A percentile compares a stretch with the other conserved stretches of the same genome.
Evolutionary conservation across 37 sponge, comb jelly and placozoan species (phyloP).

Genomic region (Halisarca cf. caerulea): DNA sequence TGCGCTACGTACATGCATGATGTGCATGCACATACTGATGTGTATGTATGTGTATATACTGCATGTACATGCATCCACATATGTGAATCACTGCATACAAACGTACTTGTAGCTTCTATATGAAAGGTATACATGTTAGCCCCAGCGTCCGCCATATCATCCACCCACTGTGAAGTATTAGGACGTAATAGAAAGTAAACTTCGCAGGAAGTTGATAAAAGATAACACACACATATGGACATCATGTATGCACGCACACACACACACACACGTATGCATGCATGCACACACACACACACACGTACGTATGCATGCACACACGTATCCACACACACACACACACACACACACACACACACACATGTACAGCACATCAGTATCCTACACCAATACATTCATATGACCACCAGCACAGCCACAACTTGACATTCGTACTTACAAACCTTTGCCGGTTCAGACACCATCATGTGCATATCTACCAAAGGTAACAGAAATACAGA

Average conservation of each 20-base stretch:
- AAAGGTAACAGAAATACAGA: background rate
- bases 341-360: slow-evolving; percentile 9
- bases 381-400: no score
- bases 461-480: slow-evolving; percentile 98
- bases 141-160: slow-evolving; percentile 95
- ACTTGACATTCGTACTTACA: no score
- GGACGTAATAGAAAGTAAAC: background rate
- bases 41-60: no score
- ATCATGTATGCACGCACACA: background rate
- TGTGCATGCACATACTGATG: no score
- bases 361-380: no score
- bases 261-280: background rate
- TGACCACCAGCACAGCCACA: no score
- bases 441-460: slow-evolving; percentile 93
- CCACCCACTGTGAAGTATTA: slow-evolving; percentile 75
- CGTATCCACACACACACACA: slow-evolving; percentile 10
- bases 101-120: slow-evolving; percentile 82
- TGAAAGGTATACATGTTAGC: slow-evolving; percentile 95
- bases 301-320: background rate
- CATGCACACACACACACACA: background rate
- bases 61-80: no score
- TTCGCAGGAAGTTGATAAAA: background rate
- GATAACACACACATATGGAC: slow-evolving; percentile 22
- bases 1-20: no score
- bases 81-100: no score